These are phyloP conservation scores for Fringilla coelebs DNA, from an alignment of 2,797 vertebrate genomes.

Conservation along the genomic window DNA sequence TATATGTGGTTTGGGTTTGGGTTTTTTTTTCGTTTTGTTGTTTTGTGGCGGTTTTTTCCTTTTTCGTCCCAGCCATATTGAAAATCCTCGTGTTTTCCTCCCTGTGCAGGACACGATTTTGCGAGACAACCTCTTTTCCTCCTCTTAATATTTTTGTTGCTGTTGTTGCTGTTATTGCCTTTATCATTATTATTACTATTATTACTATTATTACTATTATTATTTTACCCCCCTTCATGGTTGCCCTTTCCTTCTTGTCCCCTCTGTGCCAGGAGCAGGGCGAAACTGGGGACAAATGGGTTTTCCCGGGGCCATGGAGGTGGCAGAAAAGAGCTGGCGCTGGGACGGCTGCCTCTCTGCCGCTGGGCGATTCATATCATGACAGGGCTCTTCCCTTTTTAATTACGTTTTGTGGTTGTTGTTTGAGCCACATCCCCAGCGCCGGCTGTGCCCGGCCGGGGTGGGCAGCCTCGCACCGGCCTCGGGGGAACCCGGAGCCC, in stretches of 20 bases:
- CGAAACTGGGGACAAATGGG: background rate
- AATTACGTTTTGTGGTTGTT: background rate
- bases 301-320: background rate
- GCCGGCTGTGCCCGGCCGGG: background rate
- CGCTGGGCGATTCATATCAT: background rate
- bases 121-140: background rate
- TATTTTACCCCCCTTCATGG: background rate
- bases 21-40: background rate
- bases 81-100: background rate
- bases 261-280: background rate
- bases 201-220: background rate
- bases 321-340: background rate
- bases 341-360: background rate
- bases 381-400: background rate
- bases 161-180: background rate
- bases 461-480: background rate
- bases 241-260: background rate
- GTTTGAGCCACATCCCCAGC: background rate
- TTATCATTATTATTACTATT: background rate
- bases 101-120: background rate
- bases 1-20: background rate
- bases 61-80: background rate
- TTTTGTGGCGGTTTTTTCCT: background rate
- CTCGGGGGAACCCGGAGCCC: background rate
- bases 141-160: background rate